These are phyloP conservation scores for Aythya baeri DNA, from an alignment of 2,113 vertebrate species.

Conservation along the genomic window DNA sequence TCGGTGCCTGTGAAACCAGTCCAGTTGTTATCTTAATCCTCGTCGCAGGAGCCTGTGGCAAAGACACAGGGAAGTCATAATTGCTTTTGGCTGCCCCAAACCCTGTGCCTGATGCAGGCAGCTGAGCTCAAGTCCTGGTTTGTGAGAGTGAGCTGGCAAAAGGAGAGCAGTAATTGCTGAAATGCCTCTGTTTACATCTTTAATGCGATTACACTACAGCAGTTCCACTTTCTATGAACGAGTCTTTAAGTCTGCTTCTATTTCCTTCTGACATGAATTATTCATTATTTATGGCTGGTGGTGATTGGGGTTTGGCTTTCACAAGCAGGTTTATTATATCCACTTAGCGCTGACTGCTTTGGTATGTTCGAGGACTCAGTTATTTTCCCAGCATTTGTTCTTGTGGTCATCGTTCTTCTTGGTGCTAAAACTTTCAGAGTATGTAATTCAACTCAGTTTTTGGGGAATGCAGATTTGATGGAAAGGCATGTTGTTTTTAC, in stretches of 20 bases:
- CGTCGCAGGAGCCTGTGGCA: background rate
- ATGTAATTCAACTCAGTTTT: background rate
- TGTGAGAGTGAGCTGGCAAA: background rate
- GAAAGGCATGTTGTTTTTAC: background rate
- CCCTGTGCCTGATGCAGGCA: background rate
- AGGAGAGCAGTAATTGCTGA: slow-evolving; percentile 16
- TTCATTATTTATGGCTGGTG: slow-evolving; percentile 40
- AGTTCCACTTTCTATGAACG: slow-evolving; percentile 44
- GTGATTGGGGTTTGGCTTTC: slow-evolving; percentile 52
- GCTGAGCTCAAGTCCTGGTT: background rate
- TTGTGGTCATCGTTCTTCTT: slow-evolving; percentile 1
- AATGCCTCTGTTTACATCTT: slow-evolving; percentile 29
- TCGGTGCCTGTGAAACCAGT: background rate
- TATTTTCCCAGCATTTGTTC: slow-evolving; percentile 23
- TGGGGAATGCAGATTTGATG: background rate
- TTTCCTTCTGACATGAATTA: slow-evolving; percentile 43
- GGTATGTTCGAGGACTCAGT: background rate
- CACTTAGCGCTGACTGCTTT: slow-evolving; percentile 52
- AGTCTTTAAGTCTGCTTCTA: background rate
- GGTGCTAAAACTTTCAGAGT: background rate
- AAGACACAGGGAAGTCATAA: background rate
- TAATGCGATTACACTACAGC: slow-evolving; percentile 34
- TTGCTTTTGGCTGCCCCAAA: background rate
- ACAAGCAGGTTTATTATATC: slow-evolving; percentile 36
- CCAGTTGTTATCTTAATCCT: background rate